A percentile compares a stretch with the other conserved stretches of the same genome.
Evolutionary conservation across 23 tunicate species (phyloP).

Genomic region (Diplosoma virens): DNA sequence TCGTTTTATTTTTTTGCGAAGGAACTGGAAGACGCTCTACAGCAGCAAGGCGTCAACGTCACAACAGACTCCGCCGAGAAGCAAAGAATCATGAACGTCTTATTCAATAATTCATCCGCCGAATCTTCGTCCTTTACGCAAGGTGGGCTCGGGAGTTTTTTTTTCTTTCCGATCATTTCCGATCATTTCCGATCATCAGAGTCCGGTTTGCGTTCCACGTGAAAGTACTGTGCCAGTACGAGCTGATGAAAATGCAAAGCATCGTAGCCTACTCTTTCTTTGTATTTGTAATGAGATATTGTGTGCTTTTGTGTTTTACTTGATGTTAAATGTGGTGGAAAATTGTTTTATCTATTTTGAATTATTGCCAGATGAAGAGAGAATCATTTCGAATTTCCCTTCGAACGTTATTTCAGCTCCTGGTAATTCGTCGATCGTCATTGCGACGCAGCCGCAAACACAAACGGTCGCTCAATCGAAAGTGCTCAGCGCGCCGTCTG

Average conservation of each 20-base stretch:
- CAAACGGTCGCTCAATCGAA: not conserved
- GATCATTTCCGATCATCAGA: no score
- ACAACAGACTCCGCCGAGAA: constrained; percentile 46
- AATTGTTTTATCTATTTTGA: no score
- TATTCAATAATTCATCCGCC: constrained; percentile 13
- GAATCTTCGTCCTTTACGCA: not conserved
- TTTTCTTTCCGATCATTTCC: no score
- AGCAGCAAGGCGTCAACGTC: constrained; percentile 54
- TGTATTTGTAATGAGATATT: no score
- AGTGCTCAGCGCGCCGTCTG: not conserved
- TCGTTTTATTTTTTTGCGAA: not conserved
- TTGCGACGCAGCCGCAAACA: constrained; percentile 24
- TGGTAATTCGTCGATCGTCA: not conserved
- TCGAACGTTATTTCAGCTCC: constrained; percentile 35
- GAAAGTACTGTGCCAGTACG: no score
- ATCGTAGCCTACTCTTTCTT: no score
- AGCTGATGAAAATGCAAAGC: no score
- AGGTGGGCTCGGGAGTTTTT: constrained; percentile 1
- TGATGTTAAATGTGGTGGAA: no score
- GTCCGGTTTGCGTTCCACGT: no score
- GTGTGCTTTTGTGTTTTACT: no score
- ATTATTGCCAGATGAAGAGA: constrained; percentile 77
- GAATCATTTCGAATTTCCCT: constrained; percentile 66
- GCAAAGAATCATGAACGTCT: constrained; percentile 46
- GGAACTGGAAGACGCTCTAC: constrained; percentile 61